Evolutionary conservation across 2,888 invertebrate genomes (phyloP).

Genomic region (Ptychoptera contaminata): DNA sequence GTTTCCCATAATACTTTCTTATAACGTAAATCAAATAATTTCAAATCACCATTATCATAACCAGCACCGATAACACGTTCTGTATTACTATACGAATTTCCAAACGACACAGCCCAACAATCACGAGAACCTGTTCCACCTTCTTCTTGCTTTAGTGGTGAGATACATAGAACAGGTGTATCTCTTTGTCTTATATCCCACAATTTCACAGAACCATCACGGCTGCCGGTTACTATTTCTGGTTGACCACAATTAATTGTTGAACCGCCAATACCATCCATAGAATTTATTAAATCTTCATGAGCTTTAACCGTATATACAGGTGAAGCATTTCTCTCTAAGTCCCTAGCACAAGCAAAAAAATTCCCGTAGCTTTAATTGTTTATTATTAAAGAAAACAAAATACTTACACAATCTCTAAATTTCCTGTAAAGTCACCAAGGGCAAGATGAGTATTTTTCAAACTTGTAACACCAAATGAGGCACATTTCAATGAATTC

Average conservation of each 20-base stretch:
- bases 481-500: constrained; percentile 82
- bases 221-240: constrained; percentile 85
- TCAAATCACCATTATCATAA: constrained; percentile 92
- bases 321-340: constrained; percentile 55
- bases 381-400: constrained; percentile 5
- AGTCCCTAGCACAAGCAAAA: constrained; percentile 48
- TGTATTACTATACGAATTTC: constrained; percentile 72
- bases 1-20: constrained; percentile 82
- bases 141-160: constrained; percentile 35
- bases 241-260: constrained; percentile 77
- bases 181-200: constrained; percentile 90
- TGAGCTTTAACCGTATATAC: constrained; percentile 69
- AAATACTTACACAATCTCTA: constrained; percentile 60
- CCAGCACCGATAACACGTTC: constrained; percentile 82
- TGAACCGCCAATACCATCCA: constrained; percentile 81
- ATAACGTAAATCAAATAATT: constrained; percentile 76
- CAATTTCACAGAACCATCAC: constrained; percentile 87
- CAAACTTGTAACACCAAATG: constrained; percentile 77
- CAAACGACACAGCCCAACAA: constrained; percentile 90
- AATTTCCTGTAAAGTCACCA: constrained; percentile 74
- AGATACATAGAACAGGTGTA: constrained; percentile 79
- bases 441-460: constrained; percentile 71
- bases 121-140: constrained; percentile 58
- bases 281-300: constrained; percentile 71
- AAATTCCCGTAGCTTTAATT: not conserved